Conservation (phyloP, 2,113 vertebrate species). For the Ammodytes dubius region DNA sequence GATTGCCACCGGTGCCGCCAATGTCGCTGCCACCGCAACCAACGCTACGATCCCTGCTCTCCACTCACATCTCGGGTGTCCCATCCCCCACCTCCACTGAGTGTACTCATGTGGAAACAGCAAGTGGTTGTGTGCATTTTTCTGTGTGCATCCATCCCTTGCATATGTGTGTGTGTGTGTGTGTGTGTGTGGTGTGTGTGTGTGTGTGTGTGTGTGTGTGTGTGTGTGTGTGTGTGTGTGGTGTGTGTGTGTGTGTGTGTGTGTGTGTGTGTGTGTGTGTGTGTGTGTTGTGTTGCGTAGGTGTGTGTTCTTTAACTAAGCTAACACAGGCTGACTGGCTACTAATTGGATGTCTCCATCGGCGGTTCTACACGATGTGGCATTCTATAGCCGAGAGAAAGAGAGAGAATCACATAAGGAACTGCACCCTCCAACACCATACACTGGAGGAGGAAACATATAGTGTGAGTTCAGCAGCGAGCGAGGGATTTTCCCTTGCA, state of each 20-base stretch:
- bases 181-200: constrained; percentile 39
- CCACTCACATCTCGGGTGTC: constrained; percentile 28
- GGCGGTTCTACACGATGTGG: constrained; percentile 54
- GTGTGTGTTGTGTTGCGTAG: constrained; percentile 34
- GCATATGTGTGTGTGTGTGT: constrained; percentile 34
- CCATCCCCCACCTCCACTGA: constrained; percentile 54
- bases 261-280: constrained; percentile 42
- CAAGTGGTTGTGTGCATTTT: constrained; percentile 67
- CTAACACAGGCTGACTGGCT: constrained; percentile 74
- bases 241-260: constrained; percentile 49
- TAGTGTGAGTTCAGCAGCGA: constrained; percentile 3
- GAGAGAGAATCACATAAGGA: constrained; percentile 52
- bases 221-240: constrained; percentile 47
- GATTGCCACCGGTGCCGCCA: constrained; percentile 58
- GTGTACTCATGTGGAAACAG: constrained; percentile 73
- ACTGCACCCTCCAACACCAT: constrained; percentile 13
- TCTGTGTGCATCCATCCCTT: constrained; percentile 22
- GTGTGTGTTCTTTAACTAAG: constrained; percentile 74
- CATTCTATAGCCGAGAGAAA: constrained; percentile 49
- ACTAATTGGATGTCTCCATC: constrained; percentile 82
- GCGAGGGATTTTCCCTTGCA: constrained; percentile 38
- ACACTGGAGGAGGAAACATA: constrained; percentile 25
- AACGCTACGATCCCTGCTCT: constrained; percentile 20
- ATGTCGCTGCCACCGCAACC: neutral
- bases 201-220: constrained; percentile 33